A percentile compares a stretch with the other conserved stretches of the same genome.
phyloP scores from a whole-genome alignment of 2,113 vertebrate species.

The Echinops telfairi region DNA sequence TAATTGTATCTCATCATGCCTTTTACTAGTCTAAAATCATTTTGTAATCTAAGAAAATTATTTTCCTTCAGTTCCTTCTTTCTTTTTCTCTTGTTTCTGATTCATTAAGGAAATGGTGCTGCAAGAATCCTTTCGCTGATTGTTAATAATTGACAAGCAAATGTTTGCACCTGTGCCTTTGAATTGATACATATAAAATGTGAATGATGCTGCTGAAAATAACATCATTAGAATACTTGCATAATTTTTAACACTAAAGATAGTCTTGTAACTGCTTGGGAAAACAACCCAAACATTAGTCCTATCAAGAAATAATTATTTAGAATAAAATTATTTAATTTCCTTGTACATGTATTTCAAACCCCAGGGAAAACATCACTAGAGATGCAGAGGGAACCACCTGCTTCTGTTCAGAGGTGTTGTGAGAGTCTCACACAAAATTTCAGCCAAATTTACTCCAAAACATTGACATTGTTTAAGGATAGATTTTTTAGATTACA shows the following conservation, averaged over 20 bases:
- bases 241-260: constrained; percentile 64
- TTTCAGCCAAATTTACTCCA: not conserved
- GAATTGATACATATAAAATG: constrained; percentile 64
- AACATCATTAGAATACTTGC: constrained; percentile 66
- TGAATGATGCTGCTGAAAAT: constrained; percentile 51
- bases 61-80: not conserved
- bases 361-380: not conserved
- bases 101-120: constrained; percentile 33
- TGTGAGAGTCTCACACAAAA: not conserved
- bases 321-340: not conserved
- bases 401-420: not conserved
- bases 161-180: constrained; percentile 74
- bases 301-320: constrained; percentile 33
- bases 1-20: constrained; percentile 1
- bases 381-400: fast-evolving
- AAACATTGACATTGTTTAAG: not conserved
- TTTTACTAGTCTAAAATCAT: constrained; percentile 51
- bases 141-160: constrained; percentile 69
- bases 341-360: constrained; percentile 35
- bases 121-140: constrained; percentile 55
- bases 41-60: not conserved
- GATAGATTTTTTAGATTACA: not conserved
- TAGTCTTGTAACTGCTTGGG: not conserved
- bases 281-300: constrained; percentile 15
- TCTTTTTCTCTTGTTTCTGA: constrained; percentile 20